Evolutionary conservation across 2,797 vertebrate genomes (phyloP), one percentile per base, ranked within the genome.

Genomic region (Graptemys geographica): DNA sequence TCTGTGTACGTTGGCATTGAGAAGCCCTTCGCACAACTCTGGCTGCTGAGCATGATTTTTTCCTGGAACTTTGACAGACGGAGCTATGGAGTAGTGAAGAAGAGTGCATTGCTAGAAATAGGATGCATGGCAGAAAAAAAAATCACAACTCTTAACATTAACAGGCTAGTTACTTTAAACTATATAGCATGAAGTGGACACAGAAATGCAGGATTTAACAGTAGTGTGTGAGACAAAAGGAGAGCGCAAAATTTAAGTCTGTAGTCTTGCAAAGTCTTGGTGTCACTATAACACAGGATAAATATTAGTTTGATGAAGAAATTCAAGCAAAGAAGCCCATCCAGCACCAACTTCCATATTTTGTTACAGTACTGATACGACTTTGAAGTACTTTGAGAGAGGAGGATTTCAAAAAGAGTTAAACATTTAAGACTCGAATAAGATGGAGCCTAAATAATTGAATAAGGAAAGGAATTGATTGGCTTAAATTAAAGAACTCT

Each of bases 401-500:
- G 6, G 13, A 76, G 44, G 27, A 78, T 49, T 47, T 47, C 27
- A 78, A 49, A 31, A 9, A 37, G 69, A 37, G 69, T 41, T 41
- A 41, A 84, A 89, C 85, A 92, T 96, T 92, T 87, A 84, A 83
- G 92, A 94, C 87, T 88, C 86, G 87, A 86, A 94, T 89, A 93
- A 95, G 90, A 31, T 83, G 12, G 56, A 95, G 69, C 62, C 89
- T 86, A 96, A 93, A 78, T 78, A 78, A 49, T 3, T 28, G 27
- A 49, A 28, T 28, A 31, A 78, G n/a, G 19, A 76, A 27, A 76
- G 41, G 69, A 72, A 72, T 3, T 37, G 91, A 76, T 89, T 89
- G 95, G 87, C 93, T 97, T 97, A 87, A 97, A 94, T 94, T 95
- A 96, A 52, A 81, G 69, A 83, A 89, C 69, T 84, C 80, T 82